A percentile compares a stretch with the other conserved stretches of the same genome.
Evolutionary conservation across 2,888 invertebrate species (phyloP).

Genomic region (Papilio elwesi): DNA sequence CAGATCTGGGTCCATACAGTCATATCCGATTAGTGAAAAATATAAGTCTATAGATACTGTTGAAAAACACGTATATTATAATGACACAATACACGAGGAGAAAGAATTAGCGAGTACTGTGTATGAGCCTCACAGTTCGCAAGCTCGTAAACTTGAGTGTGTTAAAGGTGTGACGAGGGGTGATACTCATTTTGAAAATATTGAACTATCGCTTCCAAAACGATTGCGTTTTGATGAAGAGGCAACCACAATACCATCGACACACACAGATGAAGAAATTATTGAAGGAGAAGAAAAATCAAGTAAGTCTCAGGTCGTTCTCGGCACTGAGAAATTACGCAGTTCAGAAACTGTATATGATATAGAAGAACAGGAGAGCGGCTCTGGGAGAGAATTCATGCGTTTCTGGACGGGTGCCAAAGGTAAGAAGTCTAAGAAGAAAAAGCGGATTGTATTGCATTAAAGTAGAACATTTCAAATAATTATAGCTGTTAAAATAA

Average conservation of each 20-base stretch:
- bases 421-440: slow-evolving; percentile 54
- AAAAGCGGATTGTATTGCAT: slow-evolving; percentile 53
- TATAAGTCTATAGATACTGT: slow-evolving; percentile 24
- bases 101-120: slow-evolving; percentile 55
- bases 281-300: slow-evolving; percentile 43
- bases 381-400: slow-evolving; percentile 55
- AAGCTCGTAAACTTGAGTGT: background rate
- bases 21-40: slow-evolving; percentile 30
- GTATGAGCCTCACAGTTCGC: slow-evolving; percentile 48
- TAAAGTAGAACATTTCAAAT: slow-evolving; percentile 21
- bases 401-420: slow-evolving; percentile 59
- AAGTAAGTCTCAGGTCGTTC: slow-evolving; percentile 24
- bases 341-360: slow-evolving; percentile 46
- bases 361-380: slow-evolving; percentile 48
- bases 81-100: slow-evolving; percentile 48
- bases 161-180: background rate
- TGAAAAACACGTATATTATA: slow-evolving; percentile 31
- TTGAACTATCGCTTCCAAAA: slow-evolving; percentile 41
- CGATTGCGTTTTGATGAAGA: slow-evolving; percentile 66
- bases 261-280: slow-evolving; percentile 16
- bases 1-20: slow-evolving; percentile 48
- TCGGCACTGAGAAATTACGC: slow-evolving; percentile 34
- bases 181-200: slow-evolving; percentile 43
- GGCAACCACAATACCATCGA: slow-evolving; percentile 53
- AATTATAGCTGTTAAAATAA: slow-evolving; percentile 2